Percentiles rank a stretch among this genome's conserved stretches.
These are phyloP conservation scores for Premnoplex brunnescens DNA, from an alignment of 2,797 vertebrate genomes.

Conservation along the genomic window DNA sequence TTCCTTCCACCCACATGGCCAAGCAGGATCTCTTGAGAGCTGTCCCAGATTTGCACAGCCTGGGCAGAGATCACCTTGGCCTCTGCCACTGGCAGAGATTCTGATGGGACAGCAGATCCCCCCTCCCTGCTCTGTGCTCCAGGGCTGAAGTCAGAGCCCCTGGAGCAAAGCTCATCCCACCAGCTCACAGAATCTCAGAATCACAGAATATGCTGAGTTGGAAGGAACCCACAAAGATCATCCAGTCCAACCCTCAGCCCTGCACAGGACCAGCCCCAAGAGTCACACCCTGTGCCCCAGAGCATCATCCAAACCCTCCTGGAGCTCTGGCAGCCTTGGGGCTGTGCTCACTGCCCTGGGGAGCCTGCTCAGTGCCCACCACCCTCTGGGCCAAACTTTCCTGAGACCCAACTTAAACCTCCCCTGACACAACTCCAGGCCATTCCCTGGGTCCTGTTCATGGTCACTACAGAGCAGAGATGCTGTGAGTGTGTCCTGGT, in stretches of 20 bases:
- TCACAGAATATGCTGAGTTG: not conserved
- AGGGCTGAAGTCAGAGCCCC: not conserved
- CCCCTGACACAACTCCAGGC: not conserved
- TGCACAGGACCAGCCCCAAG: not conserved
- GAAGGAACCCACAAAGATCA: not conserved
- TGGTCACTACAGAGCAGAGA: not conserved
- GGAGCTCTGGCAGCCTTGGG: not conserved
- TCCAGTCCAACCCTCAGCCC: not conserved
- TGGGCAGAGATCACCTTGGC: not conserved
- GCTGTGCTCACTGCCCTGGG: not conserved
- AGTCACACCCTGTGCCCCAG: not conserved
- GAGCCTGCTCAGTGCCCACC: not conserved
- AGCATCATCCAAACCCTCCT: not conserved
- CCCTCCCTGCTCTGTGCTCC: not conserved
- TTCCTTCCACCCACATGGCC: not conserved
- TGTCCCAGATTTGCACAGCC: fast-evolving
- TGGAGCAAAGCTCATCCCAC: not conserved
- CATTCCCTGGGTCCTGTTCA: not conserved
- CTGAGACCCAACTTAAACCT: not conserved
- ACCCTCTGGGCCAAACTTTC: not conserved
- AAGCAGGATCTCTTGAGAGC: not conserved
- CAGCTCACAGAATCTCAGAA: not conserved
- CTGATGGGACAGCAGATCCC: not conserved
- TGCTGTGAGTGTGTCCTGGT: not conserved
- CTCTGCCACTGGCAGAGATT: not conserved